Conservation (phyloP, 2,888 invertebrate species). For the Schizaphis graminum region DNA sequence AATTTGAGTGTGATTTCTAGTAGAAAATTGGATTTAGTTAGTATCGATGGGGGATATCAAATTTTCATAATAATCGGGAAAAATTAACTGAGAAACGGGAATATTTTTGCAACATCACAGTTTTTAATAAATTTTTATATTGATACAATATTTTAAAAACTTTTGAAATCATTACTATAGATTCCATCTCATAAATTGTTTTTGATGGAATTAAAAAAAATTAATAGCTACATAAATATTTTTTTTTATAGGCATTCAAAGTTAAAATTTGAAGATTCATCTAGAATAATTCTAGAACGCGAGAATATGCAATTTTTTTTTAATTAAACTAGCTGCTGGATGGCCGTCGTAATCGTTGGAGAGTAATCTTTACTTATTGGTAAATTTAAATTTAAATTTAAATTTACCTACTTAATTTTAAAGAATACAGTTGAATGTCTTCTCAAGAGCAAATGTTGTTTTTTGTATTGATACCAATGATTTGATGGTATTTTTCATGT, state of each 20-base stretch:
- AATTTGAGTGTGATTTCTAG: too few species aligned
- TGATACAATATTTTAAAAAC: background rate
- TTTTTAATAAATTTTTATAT: background rate
- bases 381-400: too few species aligned
- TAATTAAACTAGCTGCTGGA: background rate
- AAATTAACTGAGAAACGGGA: background rate
- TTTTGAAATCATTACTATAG: background rate
- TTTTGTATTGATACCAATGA: background rate
- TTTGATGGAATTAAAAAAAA: background rate
- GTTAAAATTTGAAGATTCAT: background rate
- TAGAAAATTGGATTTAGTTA: background rate
- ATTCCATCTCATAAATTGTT: background rate
- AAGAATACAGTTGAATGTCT: too few species aligned
- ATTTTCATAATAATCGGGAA: background rate
- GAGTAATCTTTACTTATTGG: too few species aligned
- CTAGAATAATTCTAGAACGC: background rate
- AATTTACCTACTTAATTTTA: background rate
- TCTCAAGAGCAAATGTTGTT: background rate
- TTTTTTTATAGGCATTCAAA: background rate
- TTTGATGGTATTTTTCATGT: background rate
- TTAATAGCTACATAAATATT: background rate
- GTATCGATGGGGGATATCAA: background rate
- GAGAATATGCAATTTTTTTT: background rate
- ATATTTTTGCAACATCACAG: too few species aligned
- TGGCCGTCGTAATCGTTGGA: too few species aligned